A percentile compares a stretch with the other conserved stretches of the same genome.
Evolutionary conservation across 1,140 invertebrate species (phyloP).

Genomic region (Centruroides sculpturatus): DNA sequence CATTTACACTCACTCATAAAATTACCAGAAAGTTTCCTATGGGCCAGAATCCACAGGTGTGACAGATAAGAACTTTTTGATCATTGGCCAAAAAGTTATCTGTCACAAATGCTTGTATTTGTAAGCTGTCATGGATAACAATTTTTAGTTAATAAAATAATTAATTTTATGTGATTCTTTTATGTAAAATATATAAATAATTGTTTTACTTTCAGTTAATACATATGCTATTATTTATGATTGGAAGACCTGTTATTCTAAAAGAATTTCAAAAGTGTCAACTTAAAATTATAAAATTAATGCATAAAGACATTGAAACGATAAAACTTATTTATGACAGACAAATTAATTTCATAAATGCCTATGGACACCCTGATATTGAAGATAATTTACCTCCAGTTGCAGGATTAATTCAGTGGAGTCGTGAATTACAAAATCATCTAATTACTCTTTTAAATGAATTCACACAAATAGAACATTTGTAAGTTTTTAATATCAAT

Average conservation of each 20-base stretch:
- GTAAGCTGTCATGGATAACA: too few species aligned
- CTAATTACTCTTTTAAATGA: background rate
- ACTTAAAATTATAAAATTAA: conserved; percentile 54
- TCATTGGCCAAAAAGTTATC: too few species aligned
- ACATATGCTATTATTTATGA: conserved; percentile 65
- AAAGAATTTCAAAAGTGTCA: conserved; percentile 74
- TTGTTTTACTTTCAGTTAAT: conserved; percentile 52
- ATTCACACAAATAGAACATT: conserved; percentile 5
- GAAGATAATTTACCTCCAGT: background rate
- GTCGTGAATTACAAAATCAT: background rate
- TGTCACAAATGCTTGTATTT: too few species aligned
- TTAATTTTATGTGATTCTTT: too few species aligned
- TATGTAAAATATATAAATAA: background rate
- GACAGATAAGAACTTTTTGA: too few species aligned
- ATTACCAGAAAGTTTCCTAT: too few species aligned
- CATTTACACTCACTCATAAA: too few species aligned
- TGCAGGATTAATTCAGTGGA: conserved; percentile 6
- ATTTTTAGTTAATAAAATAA: too few species aligned
- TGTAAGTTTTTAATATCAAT: background rate
- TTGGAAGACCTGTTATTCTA: conserved; percentile 73
- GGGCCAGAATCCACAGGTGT: too few species aligned
- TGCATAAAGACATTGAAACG: conserved; percentile 53
- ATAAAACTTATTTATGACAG: conserved; percentile 30
- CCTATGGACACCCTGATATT: background rate
- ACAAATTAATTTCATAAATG: conserved; percentile 21